Conservation (phyloP, 2,888 invertebrate species). For the Neoitamus cyanurus region DNA sequence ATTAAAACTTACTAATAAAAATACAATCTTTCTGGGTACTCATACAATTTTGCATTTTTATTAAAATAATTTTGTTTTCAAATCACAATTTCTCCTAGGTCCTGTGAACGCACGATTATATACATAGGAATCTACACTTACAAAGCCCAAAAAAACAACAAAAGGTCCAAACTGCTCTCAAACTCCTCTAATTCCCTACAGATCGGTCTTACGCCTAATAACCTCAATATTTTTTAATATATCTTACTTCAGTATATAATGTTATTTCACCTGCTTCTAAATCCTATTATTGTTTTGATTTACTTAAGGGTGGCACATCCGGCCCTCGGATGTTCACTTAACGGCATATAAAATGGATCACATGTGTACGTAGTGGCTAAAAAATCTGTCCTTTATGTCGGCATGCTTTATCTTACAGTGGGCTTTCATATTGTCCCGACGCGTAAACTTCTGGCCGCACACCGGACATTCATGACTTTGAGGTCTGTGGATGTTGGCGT, state of each 20-base stretch:
- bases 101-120: background rate
- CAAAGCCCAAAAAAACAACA: conserved; percentile 10
- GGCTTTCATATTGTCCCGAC: conserved; percentile 74
- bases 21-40: conserved; percentile 10
- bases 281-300: conserved; percentile 24
- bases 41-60: background rate
- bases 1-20: conserved; percentile 12
- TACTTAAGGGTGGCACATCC: conserved; percentile 3
- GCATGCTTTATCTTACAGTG: conserved; percentile 73
- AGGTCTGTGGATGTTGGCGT: conserved; percentile 71
- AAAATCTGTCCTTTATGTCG: conserved; percentile 67
- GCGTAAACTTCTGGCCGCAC: conserved; percentile 72
- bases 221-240: conserved; percentile 6
- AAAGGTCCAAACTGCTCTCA: background rate
- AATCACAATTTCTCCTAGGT: conserved; percentile 30
- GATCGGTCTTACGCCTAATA: background rate
- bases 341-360: conserved; percentile 65
- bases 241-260: background rate
- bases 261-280: background rate
- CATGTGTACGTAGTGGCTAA: conserved; percentile 68
- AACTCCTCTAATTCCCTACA: conserved; percentile 24
- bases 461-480: conserved; percentile 72
- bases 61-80: conserved; percentile 21
- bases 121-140: conserved; percentile 20
- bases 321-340: conserved; percentile 8